A percentile compares a stretch with the other conserved stretches of the same genome.
phyloP scores from a whole-genome alignment of 2,888 invertebrate species.

The Platypus cylindrus region DNA sequence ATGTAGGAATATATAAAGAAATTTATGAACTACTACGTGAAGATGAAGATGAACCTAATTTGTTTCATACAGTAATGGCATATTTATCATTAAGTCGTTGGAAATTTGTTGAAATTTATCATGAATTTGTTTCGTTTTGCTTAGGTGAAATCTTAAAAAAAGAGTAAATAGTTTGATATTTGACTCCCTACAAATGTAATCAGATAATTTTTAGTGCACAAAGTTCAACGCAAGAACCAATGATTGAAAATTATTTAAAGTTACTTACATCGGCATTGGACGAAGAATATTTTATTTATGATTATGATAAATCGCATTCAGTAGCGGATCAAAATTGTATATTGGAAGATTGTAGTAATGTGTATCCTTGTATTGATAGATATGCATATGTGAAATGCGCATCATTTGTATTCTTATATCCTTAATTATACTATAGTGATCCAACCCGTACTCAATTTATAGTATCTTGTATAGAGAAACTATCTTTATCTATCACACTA shows the following conservation, averaged over 20 bases:
- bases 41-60: conserved; percentile 20
- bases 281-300: conserved; percentile 32
- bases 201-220: conserved; percentile 22
- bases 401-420: conserved; percentile 9
- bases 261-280: conserved; percentile 28
- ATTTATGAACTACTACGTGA: conserved; percentile 44
- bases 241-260: conserved; percentile 29
- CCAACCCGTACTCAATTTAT: conserved; percentile 29
- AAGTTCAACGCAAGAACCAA: conserved; percentile 24
- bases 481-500: no score
- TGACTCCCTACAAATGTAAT: not conserved
- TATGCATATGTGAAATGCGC: no score
- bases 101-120: conserved; percentile 29
- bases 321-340: conserved; percentile 28
- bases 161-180: conserved; percentile 22
- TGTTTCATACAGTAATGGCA: conserved; percentile 23
- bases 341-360: conserved; percentile 26
- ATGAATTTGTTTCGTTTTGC: conserved; percentile 26
- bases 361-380: conserved; percentile 26
- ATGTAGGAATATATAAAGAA: conserved; percentile 60
- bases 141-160: conserved; percentile 27
- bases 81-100: conserved; percentile 26
- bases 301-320: conserved; percentile 29
- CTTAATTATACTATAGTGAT: conserved; percentile 27
- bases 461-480: conserved; percentile 25